phyloP scores from a whole-genome alignment of 2,888 invertebrate species.

The Oxyteleia sp. region DNA sequence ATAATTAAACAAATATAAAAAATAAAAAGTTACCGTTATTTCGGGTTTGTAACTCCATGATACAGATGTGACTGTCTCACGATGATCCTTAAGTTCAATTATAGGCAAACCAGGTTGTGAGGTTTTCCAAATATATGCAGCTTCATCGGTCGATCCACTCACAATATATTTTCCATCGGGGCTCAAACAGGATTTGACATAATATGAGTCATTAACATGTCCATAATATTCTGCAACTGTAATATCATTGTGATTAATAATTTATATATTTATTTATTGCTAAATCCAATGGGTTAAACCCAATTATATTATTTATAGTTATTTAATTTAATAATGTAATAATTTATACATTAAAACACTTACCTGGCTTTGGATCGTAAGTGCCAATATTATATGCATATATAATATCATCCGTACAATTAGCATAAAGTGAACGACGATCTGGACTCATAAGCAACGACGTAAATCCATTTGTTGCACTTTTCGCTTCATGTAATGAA shows the following conservation, averaged over 20 bases:
- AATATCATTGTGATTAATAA: too few species aligned
- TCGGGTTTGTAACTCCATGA: slow-evolving; percentile 91
- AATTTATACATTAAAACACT: too few species aligned
- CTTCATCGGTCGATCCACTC: slow-evolving; percentile 96
- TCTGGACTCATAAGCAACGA: slow-evolving; percentile 92
- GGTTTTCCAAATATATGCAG: slow-evolving; percentile 95
- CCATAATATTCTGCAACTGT: slow-evolving; percentile 89
- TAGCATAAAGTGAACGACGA: slow-evolving; percentile 92
- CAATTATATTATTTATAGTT: too few species aligned
- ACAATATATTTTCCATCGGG: slow-evolving; percentile 94
- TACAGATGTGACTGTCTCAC: slow-evolving; percentile 95
- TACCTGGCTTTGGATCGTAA: slow-evolving; percentile 90
- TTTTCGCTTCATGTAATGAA: slow-evolving; percentile 92
- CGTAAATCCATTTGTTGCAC: slow-evolving; percentile 92
- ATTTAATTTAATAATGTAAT: too few species aligned
- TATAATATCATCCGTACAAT: slow-evolving; percentile 95
- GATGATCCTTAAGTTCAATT: slow-evolving; percentile 92
- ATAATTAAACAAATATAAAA: too few species aligned
- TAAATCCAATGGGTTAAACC: too few species aligned
- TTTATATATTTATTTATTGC: too few species aligned
- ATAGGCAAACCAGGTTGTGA: slow-evolving; percentile 90
- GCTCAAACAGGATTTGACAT: slow-evolving; percentile 94
- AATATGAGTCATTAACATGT: slow-evolving; percentile 92
- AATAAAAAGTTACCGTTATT: slow-evolving; percentile 89
- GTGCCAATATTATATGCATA: slow-evolving; percentile 94